These are phyloP conservation scores for Helogale parvula DNA, from an alignment of 2,113 vertebrate species.

Conservation along the genomic window DNA sequence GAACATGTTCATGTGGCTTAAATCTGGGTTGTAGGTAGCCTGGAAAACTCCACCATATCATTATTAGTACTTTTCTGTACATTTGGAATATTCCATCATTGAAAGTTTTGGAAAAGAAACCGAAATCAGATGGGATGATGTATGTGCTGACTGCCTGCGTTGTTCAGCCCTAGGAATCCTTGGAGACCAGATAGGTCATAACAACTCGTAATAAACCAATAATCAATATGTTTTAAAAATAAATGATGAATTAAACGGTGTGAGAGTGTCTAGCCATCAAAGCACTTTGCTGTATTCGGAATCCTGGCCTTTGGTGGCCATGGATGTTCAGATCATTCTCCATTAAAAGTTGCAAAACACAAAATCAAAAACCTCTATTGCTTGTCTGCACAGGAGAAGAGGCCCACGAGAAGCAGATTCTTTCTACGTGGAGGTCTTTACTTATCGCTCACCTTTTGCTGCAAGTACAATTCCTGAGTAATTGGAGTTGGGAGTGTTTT, in stretches of 20 bases:
- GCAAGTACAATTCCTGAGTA: constrained; percentile 54
- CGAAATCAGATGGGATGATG: neutral
- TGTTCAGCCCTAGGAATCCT: neutral
- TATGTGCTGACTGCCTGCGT: neutral
- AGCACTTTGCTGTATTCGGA: neutral
- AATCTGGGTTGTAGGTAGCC: neutral
- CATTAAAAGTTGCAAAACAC: neutral
- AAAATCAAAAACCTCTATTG: neutral
- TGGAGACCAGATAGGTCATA: neutral
- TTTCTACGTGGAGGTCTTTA: neutral
- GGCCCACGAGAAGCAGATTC: neutral
- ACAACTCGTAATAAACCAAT: neutral
- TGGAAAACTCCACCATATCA: neutral
- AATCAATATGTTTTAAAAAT: neutral
- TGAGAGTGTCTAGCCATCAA: neutral
- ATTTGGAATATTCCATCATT: neutral
- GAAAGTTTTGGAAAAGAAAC: neutral
- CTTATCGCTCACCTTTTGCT: constrained; percentile 26
- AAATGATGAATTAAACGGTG: neutral
- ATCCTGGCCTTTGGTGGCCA: neutral
- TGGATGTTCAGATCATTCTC: neutral
- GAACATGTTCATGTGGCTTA: neutral
- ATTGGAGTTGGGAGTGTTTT: constrained; percentile 36
- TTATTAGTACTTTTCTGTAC: neutral
- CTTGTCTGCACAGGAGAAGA: neutral